phyloP scores from a whole-genome alignment of 2,113 vertebrate genomes.

The Geococcyx californianus region DNA sequence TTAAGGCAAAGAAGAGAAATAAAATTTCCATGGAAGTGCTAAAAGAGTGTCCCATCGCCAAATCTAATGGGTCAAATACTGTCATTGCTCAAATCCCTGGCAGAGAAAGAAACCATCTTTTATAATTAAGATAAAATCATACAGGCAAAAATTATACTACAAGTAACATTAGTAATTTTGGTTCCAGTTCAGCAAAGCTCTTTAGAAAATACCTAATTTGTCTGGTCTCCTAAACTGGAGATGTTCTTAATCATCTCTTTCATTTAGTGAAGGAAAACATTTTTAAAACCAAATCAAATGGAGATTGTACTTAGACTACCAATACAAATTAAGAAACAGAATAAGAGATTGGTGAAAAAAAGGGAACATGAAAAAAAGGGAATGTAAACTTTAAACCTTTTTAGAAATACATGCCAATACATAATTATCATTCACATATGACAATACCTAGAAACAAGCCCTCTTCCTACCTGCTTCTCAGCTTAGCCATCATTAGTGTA shows the following conservation, averaged over 20 bases:
- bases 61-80: neutral
- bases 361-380: neutral
- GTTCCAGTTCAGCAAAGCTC: neutral
- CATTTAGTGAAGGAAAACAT: neutral
- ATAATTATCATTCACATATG: neutral
- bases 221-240: neutral
- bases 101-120: neutral
- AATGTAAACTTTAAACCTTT: neutral
- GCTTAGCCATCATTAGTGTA: neutral
- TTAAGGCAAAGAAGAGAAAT: neutral
- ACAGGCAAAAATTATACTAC: neutral
- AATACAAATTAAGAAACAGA: neutral
- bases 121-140: neutral
- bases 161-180: neutral
- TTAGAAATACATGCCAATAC: neutral
- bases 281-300: neutral
- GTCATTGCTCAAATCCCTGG: neutral
- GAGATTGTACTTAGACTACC: neutral
- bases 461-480: neutral
- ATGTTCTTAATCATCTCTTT: neutral
- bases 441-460: neutral
- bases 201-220: neutral
- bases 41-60: neutral
- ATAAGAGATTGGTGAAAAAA: neutral
- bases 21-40: neutral